Percentiles rank a stretch among this genome's conserved stretches.
phyloP scores from a whole-genome alignment of 2,113 vertebrate genomes.

The Burhinus oedicnemus region DNA sequence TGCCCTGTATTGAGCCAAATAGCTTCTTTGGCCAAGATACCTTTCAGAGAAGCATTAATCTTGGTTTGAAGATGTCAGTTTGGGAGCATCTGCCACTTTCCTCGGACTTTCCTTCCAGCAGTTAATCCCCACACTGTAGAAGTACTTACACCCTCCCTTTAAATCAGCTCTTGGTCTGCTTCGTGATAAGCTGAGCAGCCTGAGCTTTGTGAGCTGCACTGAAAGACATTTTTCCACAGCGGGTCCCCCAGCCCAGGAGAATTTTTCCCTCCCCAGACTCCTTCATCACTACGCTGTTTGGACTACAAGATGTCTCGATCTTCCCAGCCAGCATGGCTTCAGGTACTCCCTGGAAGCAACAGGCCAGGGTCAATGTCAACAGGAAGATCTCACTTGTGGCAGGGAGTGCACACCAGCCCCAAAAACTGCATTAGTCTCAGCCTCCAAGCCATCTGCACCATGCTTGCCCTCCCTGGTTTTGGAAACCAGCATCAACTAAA shows the following conservation, averaged over 20 bases:
- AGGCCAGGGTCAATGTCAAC: background rate
- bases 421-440: background rate
- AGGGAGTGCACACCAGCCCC: background rate
- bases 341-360: background rate
- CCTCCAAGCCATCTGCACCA: background rate
- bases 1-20: background rate
- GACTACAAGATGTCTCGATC: rapidly evolving
- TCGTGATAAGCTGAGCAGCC: background rate
- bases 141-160: background rate
- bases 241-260: background rate
- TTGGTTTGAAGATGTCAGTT: background rate
- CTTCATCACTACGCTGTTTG: background rate
- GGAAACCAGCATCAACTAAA: background rate
- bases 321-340: background rate
- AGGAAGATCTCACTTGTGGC: background rate
- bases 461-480: rapidly evolving
- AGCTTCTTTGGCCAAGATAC: background rate
- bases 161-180: background rate
- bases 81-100: background rate
- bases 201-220: background rate
- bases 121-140: background rate
- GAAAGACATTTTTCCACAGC: background rate
- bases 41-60: background rate
- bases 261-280: background rate
- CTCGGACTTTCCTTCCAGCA: background rate